These are phyloP conservation scores for Tenthredo distinguenda DNA, from an alignment of 2,888 invertebrate genomes.

Conservation along the genomic window DNA sequence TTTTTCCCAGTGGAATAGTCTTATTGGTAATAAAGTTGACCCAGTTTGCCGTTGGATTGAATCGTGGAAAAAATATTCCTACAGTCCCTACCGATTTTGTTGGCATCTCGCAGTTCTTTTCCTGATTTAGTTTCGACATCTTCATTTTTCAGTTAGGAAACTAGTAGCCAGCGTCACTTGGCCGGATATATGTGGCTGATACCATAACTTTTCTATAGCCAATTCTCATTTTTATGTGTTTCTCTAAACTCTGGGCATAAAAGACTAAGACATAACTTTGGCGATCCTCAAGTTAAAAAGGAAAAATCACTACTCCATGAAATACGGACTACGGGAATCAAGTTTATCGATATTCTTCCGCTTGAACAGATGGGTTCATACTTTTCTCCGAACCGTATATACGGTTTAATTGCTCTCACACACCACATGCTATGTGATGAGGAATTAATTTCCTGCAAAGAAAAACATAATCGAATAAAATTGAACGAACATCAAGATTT, in stretches of 20 bases:
- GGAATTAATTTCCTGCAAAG: not conserved
- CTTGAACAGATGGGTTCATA: constrained; percentile 2
- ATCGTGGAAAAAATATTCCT: constrained; percentile 27
- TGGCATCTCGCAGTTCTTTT: not conserved
- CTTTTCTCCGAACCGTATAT: not conserved
- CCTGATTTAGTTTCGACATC: constrained; percentile 31
- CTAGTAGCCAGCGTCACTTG: not conserved
- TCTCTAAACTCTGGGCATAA: constrained; percentile 28
- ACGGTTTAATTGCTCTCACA: not conserved
- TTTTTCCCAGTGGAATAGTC: constrained; percentile 27
- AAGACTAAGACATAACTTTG: constrained; percentile 26
- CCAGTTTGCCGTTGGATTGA: constrained; percentile 35
- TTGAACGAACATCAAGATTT: not conserved
- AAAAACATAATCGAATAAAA: too few species aligned
- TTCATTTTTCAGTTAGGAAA: constrained; percentile 35
- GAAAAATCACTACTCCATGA: not conserved
- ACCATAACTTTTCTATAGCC: constrained; percentile 12
- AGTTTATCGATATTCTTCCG: constrained; percentile 20
- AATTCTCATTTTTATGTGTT: constrained; percentile 17
- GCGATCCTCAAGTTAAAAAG: not conserved
- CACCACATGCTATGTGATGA: not conserved
- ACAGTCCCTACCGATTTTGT: not conserved
- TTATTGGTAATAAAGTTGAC: constrained; percentile 42
- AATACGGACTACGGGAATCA: not conserved
- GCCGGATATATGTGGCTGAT: not conserved